These are phyloP conservation scores for Caenorhabditis virilis DNA, from an alignment of 2,888 invertebrate genomes.

Conservation along the genomic window DNA sequence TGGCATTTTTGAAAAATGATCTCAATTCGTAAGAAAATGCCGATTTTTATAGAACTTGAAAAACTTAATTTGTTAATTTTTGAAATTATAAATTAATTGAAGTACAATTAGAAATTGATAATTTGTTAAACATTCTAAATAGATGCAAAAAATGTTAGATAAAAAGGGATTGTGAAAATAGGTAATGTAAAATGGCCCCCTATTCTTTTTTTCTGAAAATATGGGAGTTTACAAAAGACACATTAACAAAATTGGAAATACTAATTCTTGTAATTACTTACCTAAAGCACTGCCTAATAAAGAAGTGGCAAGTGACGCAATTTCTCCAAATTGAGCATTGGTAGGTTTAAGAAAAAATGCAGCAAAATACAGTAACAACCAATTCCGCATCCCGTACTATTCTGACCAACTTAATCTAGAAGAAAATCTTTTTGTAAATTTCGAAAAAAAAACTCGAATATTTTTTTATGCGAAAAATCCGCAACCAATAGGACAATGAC, in stretches of 20 bases:
- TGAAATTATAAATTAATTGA: no score
- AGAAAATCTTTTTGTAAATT: conserved; percentile 1
- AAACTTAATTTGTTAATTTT: no score
- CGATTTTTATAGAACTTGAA: no score
- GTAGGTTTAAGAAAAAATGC: background rate
- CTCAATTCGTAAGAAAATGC: no score
- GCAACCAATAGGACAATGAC: no score
- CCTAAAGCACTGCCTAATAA: conserved; percentile 42
- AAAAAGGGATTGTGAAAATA: background rate
- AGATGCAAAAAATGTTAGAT: background rate
- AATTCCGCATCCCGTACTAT: background rate
- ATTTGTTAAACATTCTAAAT: background rate
- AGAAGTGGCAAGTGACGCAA: conserved; percentile 59
- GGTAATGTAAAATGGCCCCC: background rate
- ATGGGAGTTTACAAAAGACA: background rate
- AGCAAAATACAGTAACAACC: conserved; percentile 3
- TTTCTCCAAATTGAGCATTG: conserved; percentile 61
- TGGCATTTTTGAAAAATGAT: no score
- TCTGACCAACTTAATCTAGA: background rate
- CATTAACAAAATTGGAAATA: background rate
- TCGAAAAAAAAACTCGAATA: conserved; percentile 37
- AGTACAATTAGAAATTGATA: background rate
- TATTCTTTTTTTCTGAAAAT: background rate
- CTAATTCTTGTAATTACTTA: conserved; percentile 1
- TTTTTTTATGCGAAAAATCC: no score